phyloP scores from a whole-genome alignment of 2,113 vertebrate genomes.

The Pithys albifrons region DNA sequence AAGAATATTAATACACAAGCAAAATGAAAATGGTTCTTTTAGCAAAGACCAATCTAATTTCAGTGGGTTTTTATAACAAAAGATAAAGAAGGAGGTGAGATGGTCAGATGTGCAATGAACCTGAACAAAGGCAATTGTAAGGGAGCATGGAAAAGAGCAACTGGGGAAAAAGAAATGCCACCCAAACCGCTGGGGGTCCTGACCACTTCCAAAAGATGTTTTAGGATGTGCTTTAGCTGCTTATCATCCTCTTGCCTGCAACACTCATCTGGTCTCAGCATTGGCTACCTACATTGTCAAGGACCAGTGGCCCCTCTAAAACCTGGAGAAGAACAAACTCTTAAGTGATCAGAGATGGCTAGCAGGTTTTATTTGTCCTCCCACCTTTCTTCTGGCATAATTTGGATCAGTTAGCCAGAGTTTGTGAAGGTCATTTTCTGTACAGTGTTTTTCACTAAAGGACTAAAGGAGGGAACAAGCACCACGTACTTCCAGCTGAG shows the following conservation, averaged over 20 bases:
- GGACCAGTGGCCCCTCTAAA: rapidly evolving
- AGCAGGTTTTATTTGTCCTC: not conserved
- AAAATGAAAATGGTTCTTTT: not conserved
- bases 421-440: not conserved
- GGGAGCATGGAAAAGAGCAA: not conserved
- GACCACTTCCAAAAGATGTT: not conserved
- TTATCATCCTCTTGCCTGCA: not conserved
- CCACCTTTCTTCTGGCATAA: not conserved
- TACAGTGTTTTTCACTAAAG: not conserved
- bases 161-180: not conserved
- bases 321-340: not conserved
- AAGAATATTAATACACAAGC: not conserved
- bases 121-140: not conserved
- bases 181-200: not conserved
- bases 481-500: not conserved
- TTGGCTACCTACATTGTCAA: not conserved
- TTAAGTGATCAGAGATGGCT: not conserved
- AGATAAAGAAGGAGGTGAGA: not conserved
- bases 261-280: not conserved
- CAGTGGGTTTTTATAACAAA: not conserved
- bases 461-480: not conserved
- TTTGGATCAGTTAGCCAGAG: not conserved
- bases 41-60: not conserved
- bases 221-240: not conserved
- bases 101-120: not conserved